A percentile compares a stretch with the other conserved stretches of the same genome.
phyloP scores from a whole-genome alignment of 2,113 vertebrate genomes.

The Gila orcuttii region DNA sequence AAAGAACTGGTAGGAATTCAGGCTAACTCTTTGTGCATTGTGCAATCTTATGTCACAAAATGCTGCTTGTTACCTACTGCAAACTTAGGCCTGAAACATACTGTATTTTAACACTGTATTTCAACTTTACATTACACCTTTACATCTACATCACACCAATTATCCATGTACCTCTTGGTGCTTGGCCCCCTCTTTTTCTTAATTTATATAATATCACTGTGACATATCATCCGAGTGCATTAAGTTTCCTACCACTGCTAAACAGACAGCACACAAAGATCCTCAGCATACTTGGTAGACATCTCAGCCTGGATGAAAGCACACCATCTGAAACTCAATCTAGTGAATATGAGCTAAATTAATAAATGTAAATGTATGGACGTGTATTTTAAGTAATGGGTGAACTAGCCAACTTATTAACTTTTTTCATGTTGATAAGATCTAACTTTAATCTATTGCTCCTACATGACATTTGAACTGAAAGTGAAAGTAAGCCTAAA shows the following conservation, averaged over 20 bases:
- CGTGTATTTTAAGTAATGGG: too few relatives aligned
- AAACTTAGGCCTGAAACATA: not conserved
- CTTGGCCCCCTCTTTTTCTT: not conserved
- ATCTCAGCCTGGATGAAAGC: too few relatives aligned
- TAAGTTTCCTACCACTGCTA: not conserved
- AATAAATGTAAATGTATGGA: too few relatives aligned
- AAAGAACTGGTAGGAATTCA: conserved; percentile 47
- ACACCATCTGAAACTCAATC: too few relatives aligned
- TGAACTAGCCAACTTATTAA: too few relatives aligned
- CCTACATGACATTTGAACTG: too few relatives aligned
- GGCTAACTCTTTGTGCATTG: conserved; percentile 51
- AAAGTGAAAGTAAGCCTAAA: too few relatives aligned
- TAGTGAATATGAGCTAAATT: too few relatives aligned
- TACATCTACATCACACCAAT: not conserved
- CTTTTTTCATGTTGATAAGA: too few relatives aligned
- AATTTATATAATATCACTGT: not conserved
- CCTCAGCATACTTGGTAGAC: too few relatives aligned
- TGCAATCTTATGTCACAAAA: not conserved
- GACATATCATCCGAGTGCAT: not conserved
- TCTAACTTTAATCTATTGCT: too few relatives aligned
- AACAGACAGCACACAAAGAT: too few relatives aligned
- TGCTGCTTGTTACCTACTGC: not conserved
- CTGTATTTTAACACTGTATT: not conserved
- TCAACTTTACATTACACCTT: not conserved
- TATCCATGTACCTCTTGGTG: not conserved